Evolutionary conservation across 2,113 vertebrate genomes (phyloP), one percentile per base, ranked within the genome.

Genomic region (Peromyscus californicus): DNA sequence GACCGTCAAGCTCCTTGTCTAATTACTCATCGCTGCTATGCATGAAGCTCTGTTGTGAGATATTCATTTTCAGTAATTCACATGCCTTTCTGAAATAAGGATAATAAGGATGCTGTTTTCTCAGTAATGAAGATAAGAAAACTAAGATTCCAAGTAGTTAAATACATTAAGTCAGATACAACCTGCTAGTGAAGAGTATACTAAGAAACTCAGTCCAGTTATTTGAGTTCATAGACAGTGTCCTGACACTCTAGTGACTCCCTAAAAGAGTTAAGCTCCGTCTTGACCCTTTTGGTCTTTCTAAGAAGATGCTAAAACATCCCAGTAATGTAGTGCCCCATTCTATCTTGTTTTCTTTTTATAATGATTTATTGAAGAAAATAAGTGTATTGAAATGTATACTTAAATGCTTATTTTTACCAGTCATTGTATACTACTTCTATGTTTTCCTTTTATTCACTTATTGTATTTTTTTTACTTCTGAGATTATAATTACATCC

Each of bases 311-410:
- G 19, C 4, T 26, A 57, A 29, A 84, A 85, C 16, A 67, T 76
- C 15, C 48, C 7, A 13, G 16, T 48, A 65, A 9, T 16, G 70
- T 2, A 24, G 5, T 51, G 24, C 2, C 3, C 19, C 5, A 45
- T 15, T 36, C 65, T 2, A 42, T 48, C 22, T 96, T 91, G 91
- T 78, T 95, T 89, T 86, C 29, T 92, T 75, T 96, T 86, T 39
- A 79, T 10, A 79, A 51, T 42, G 67, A 19, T 80, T 12, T 88
- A 15, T 39, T 90, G 33, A 96, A 88, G 16, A 2, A 9, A 65
- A 45, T 61, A 3, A 5, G 3, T 82, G 7, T 57, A 54, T 85
- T 79, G 45, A 67, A 83, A 87, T 92, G 42, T n/a, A 36, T 54
- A 93, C 17, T 51, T 74, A 86, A 78, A 0, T 90, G 36, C 76